Percentiles rank a stretch among this genome's conserved stretches.
phyloP scores from a whole-genome alignment of 1,140 invertebrate species.

The Coenobita brevimanus region DNA sequence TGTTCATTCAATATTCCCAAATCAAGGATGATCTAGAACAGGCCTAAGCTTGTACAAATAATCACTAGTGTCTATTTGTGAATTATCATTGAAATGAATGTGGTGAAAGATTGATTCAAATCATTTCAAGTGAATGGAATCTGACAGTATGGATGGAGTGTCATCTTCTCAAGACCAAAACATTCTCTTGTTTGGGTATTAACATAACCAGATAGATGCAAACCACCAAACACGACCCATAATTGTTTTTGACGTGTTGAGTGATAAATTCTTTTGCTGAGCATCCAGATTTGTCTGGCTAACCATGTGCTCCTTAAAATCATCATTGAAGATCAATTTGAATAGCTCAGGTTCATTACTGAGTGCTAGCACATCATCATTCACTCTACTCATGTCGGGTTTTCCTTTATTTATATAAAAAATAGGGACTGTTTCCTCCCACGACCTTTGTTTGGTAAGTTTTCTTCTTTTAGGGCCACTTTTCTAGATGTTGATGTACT shows the following conservation, averaged over 20 bases:
- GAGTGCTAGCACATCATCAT: background rate
- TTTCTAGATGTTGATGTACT: background rate
- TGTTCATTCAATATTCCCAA: background rate
- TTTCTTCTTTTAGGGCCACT: background rate
- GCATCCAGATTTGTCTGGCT: background rate
- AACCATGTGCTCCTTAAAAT: background rate
- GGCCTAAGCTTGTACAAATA: slow-evolving; percentile 2
- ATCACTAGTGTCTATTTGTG: background rate
- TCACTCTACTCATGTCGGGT: background rate
- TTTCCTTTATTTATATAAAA: background rate
- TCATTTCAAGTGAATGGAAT: background rate
- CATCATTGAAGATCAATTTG: background rate
- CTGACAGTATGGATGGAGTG: background rate
- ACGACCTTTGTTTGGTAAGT: background rate
- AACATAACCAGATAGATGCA: slow-evolving; percentile 5
- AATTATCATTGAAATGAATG: slow-evolving; percentile 9
- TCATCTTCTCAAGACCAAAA: background rate
- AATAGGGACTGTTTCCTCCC: background rate
- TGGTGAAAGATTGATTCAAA: slow-evolving; percentile 3
- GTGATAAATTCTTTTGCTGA: background rate
- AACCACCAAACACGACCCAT: background rate
- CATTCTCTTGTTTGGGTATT: slow-evolving; percentile 16
- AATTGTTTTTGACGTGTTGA: background rate
- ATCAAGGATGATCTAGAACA: background rate
- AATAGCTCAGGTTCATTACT: background rate